Conservation (phyloP, 2,888 invertebrate species). For the Microplitis manilae region DNA sequence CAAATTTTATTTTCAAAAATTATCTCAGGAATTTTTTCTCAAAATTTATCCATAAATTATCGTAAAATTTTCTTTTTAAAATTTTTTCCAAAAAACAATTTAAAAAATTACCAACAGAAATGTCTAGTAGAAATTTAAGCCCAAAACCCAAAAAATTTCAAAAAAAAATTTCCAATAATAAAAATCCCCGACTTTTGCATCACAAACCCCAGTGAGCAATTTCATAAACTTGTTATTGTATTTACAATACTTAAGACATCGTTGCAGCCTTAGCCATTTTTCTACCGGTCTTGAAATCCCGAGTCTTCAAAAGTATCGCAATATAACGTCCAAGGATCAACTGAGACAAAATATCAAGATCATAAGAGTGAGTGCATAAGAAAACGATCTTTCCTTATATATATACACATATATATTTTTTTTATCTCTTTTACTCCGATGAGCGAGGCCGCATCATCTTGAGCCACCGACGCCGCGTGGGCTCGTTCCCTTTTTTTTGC, state of each 20-base stretch:
- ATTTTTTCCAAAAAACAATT: too few relatives aligned
- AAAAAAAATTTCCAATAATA: background rate
- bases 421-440: slow-evolving; percentile 29
- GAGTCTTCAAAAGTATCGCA: slow-evolving; percentile 5
- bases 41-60: too few relatives aligned
- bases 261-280: background rate
- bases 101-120: too few relatives aligned
- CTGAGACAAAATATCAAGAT: slow-evolving; percentile 18
- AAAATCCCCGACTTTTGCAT: background rate
- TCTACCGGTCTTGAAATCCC: background rate
- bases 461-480: slow-evolving; percentile 49
- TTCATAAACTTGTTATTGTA: background rate
- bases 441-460: slow-evolving; percentile 19
- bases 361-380: slow-evolving; percentile 37
- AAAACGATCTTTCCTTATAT: slow-evolving; percentile 40
- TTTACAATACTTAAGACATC: background rate
- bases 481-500: slow-evolving; percentile 42
- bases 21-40: too few relatives aligned
- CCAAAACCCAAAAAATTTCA: background rate
- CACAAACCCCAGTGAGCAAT: too few relatives aligned
- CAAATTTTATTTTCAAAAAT: too few relatives aligned
- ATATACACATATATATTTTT: background rate
- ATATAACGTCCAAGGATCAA: background rate
- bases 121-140: background rate
- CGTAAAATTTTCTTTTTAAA: too few relatives aligned